Percentiles rank a stretch among this genome's conserved stretches.
Evolutionary conservation across 1,140 invertebrate genomes (phyloP).

Genomic region (Vollenhovia emeryi): DNA sequence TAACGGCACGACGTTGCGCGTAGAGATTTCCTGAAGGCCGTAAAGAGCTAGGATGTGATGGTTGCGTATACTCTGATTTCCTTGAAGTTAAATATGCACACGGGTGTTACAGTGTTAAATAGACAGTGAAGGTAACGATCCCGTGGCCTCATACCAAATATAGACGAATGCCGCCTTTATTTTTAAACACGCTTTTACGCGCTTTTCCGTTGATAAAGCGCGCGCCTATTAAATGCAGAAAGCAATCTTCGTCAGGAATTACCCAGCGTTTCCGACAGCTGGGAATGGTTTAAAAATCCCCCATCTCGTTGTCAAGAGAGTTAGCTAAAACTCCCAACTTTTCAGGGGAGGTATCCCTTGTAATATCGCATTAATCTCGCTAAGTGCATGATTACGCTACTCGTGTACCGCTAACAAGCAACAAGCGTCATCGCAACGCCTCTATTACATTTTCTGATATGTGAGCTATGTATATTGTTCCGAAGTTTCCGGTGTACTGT

Average conservation of each 20-base stretch:
- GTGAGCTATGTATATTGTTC: constrained; percentile 52
- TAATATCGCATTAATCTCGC: constrained; percentile 32
- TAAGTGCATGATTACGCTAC: constrained; percentile 53
- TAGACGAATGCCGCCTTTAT: constrained; percentile 33
- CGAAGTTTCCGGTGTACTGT: constrained; percentile 18
- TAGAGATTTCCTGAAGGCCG: neutral
- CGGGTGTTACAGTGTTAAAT: constrained; percentile 13
- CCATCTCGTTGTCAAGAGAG: neutral
- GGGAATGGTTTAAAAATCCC: neutral
- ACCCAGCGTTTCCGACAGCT: too few species aligned
- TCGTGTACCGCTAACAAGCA: constrained; percentile 53
- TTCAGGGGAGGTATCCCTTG: neutral
- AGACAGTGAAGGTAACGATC: constrained; percentile 16
- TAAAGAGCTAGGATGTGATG: constrained; percentile 6
- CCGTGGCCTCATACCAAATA: constrained; percentile 10
- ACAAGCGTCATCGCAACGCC: constrained; percentile 51
- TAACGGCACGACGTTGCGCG: neutral
- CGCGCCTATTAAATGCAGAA: neutral
- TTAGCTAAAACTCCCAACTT: neutral
- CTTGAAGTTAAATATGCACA: constrained; percentile 30
- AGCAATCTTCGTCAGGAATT: neutral
- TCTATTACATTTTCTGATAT: constrained; percentile 58
- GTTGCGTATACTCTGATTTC: constrained; percentile 23
- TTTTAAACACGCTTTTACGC: constrained; percentile 25
- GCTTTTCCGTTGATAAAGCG: neutral